These are phyloP conservation scores for Trichogramma pretiosum DNA, from an alignment of 1,140 invertebrate genomes.

Conservation along the genomic window DNA sequence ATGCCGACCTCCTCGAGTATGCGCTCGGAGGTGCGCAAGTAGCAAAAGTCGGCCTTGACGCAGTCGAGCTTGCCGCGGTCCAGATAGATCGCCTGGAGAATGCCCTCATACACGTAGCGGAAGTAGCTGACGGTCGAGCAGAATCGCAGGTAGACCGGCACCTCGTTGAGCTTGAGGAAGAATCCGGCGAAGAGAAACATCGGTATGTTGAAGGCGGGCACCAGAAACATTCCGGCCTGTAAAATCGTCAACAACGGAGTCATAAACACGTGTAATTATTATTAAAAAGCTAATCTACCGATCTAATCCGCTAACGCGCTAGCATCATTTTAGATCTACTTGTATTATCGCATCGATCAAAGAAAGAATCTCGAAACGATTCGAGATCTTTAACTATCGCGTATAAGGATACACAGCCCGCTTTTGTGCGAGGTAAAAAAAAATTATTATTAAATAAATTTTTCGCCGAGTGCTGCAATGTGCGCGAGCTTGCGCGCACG, in stretches of 20 bases:
- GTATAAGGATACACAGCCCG: too few relatives aligned
- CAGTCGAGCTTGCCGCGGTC: conserved; percentile 52
- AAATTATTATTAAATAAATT: too few relatives aligned
- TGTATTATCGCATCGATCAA: too few relatives aligned
- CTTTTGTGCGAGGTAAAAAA: too few relatives aligned
- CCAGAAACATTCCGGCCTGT: conserved; percentile 71
- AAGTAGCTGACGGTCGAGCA: conserved; percentile 69
- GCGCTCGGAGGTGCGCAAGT: conserved; percentile 20
- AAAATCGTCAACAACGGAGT: conserved; percentile 32
- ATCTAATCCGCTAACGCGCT: too few relatives aligned
- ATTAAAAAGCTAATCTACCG: conserved; percentile 5
- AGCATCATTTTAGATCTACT: too few relatives aligned
- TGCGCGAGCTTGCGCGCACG: too few relatives aligned
- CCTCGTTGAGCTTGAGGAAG: conserved; percentile 70
- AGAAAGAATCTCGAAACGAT: too few relatives aligned
- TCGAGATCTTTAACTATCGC: too few relatives aligned
- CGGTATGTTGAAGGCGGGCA: conserved; percentile 72
- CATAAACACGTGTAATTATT: background rate
- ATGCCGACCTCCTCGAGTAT: conserved; percentile 34
- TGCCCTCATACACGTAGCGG: conserved; percentile 67
- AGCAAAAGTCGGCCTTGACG: conserved; percentile 31
- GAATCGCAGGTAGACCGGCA: conserved; percentile 62
- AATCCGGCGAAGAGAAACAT: conserved; percentile 78
- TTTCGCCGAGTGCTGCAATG: too few relatives aligned
- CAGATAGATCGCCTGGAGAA: conserved; percentile 66